Evolutionary conservation across 1,140 invertebrate genomes (phyloP).

Genomic region (Pseudachorutes palmiensis): DNA sequence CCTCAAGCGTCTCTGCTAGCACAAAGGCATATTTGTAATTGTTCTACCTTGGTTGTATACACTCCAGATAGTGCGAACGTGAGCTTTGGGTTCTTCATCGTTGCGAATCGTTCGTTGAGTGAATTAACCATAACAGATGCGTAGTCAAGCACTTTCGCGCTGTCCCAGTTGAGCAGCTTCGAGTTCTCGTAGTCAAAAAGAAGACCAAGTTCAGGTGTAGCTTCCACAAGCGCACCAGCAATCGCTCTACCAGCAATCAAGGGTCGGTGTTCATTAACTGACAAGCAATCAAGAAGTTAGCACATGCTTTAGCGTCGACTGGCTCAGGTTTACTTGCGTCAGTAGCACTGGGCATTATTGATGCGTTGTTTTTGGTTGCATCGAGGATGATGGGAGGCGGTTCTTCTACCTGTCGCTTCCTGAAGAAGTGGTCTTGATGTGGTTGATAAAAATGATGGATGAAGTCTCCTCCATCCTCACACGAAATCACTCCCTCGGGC

Average conservation of each 20-base stretch:
- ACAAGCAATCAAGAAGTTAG: not conserved
- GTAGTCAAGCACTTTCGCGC: constrained; percentile 28
- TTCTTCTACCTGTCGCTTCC: too few relatives aligned
- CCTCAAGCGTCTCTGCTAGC: not conserved
- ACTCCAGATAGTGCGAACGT: constrained; percentile 30
- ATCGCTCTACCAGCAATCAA: not conserved
- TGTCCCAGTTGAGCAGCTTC: constrained; percentile 16
- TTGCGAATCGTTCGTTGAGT: constrained; percentile 35
- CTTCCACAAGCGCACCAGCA: not conserved
- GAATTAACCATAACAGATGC: constrained; percentile 34
- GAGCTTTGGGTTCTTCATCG: constrained; percentile 29
- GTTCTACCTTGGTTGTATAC: constrained; percentile 15
- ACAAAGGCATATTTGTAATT: not conserved
- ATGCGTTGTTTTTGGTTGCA: not conserved
- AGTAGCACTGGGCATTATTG: not conserved
- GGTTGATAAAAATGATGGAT: not conserved
- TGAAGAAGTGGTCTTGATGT: too few relatives aligned
- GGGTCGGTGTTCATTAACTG: not conserved
- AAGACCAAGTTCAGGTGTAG: constrained; percentile 31
- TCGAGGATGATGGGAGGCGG: not conserved
- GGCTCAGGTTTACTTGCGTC: not conserved
- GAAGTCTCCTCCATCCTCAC: not conserved
- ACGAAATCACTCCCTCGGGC: not conserved
- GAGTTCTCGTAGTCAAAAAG: constrained; percentile 34
- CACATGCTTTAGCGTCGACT: not conserved